Evolutionary conservation across 35 echinoderm and acorn worm species (phyloP), one percentile per base, ranked within the genome.

Genomic region (Anneissia japonica): DNA sequence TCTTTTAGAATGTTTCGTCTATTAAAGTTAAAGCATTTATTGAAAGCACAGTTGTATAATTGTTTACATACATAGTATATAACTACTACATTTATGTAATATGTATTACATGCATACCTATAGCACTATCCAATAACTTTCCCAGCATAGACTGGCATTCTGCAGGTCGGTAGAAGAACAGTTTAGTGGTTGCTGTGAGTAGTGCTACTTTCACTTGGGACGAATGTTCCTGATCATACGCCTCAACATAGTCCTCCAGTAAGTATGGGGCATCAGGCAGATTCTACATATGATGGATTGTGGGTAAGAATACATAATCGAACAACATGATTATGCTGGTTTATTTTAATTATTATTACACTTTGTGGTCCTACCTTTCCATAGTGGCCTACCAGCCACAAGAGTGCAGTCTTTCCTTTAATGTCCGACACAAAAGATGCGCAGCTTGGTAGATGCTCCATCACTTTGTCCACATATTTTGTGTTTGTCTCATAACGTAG

Each of bases 131-230:
- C 2, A 97, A 39, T 29, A 97, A 31, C 83, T 93, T 97, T 11
- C 91, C 95, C 51, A 97, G 82, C 81, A 89, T 90, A 37, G 93
- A 91, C 90, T 97, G 95, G 36, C 95, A 97, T 83, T 97, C 95
- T 30, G 95, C 95, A 64, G 95, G 95, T 46, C 95, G 76, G n/a
- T 38, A 83, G 64, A 97, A 93, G 88, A 97, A 97, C n/a, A 97
- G 73, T 77, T 97, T 97, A 38, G 88, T 91, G 17, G 92, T 91
- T 34, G 95, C 91, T 64, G 88, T 88, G 31, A 93, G 82, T 23
- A 97, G 74, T 43, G 90, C 84, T 30, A 79, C 19, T 35, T 93
- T 79, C 43, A 97, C 81, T 36, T 85, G 31, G 23, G 34, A 34
- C 23, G 82, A 74, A 0, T 33, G 32, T 46, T 90, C 89, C 55